phyloP scores from a whole-genome alignment of 2,888 invertebrate species.

The Heliothis peltigera region DNA sequence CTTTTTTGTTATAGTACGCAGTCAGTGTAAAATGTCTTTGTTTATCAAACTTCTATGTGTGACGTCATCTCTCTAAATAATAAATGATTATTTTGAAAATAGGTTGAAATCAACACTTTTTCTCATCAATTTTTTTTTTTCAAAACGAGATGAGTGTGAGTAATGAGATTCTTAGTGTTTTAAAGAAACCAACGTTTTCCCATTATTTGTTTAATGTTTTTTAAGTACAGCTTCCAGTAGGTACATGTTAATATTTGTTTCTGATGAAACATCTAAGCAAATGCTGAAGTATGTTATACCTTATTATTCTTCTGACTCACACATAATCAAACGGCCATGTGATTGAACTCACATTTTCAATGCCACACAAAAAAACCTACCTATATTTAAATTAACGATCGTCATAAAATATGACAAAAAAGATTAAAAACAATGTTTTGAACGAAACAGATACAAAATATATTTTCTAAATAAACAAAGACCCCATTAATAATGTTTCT shows the following conservation, averaged over 20 bases:
- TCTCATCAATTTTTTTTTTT: too few relatives aligned
- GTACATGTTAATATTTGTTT: too few relatives aligned
- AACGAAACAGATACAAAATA: slow-evolving; percentile 49
- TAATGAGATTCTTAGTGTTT: too few relatives aligned
- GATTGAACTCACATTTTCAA: slow-evolving; percentile 44
- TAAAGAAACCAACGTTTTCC: not conserved
- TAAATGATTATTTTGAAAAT: too few relatives aligned
- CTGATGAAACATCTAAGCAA: slow-evolving; percentile 37
- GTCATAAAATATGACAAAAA: slow-evolving; percentile 61
- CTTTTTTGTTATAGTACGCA: too few relatives aligned
- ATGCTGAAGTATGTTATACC: slow-evolving; percentile 21
- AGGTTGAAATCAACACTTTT: too few relatives aligned
- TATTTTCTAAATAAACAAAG: slow-evolving; percentile 69
- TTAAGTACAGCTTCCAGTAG: slow-evolving; percentile 3
- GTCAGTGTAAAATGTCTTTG: too few relatives aligned
- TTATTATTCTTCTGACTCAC: slow-evolving; percentile 42
- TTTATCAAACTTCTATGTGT: too few relatives aligned
- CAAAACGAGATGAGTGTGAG: too few relatives aligned
- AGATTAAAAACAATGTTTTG: slow-evolving; percentile 55
- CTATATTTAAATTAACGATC: slow-evolving; percentile 54
- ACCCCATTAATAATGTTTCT: slow-evolving; percentile 63
- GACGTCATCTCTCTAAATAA: too few relatives aligned
- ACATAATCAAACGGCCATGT: slow-evolving; percentile 48
- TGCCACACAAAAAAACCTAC: slow-evolving; percentile 38
- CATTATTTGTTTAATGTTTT: not conserved